phyloP scores from a whole-genome alignment of 2,888 invertebrate genomes.

The Adineta ricciae region DNA sequence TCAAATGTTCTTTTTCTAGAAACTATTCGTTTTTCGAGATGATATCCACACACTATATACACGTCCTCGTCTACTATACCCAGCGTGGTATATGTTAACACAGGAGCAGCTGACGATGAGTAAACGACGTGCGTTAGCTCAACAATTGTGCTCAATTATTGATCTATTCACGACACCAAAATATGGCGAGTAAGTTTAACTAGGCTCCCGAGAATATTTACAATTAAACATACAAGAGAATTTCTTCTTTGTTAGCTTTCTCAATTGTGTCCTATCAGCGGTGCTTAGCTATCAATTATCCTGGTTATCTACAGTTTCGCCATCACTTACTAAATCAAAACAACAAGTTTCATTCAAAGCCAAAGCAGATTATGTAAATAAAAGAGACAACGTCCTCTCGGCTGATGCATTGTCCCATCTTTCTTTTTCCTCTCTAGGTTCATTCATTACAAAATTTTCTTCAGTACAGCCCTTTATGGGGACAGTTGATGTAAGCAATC shows the following conservation, averaged over 20 bases:
- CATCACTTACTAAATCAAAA: background rate
- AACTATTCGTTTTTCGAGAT: background rate
- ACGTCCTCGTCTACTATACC: background rate
- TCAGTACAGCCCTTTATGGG: background rate
- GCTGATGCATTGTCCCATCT: too few relatives aligned
- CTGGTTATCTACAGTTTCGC: background rate
- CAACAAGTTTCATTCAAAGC: background rate
- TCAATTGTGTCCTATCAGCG: background rate
- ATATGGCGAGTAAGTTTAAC: background rate
- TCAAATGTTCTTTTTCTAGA: too few relatives aligned
- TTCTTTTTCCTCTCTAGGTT: background rate
- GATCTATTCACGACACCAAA: background rate
- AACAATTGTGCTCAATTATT: slow-evolving; percentile 1
- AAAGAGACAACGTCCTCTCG: too few relatives aligned
- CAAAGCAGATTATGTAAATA: background rate
- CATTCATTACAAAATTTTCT: background rate
- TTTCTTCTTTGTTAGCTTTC: background rate
- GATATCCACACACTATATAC: background rate
- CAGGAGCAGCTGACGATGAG: background rate
- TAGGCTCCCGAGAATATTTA: too few relatives aligned
- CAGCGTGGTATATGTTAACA: background rate
- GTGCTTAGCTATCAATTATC: slow-evolving; percentile 2
- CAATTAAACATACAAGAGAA: too few relatives aligned
- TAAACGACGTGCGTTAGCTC: background rate
- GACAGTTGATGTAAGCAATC: background rate